A percentile compares a stretch with the other conserved stretches of the same genome.
These are phyloP conservation scores for Dasypogon diadema DNA, from an alignment of 2,888 invertebrate species.

Conservation along the genomic window DNA sequence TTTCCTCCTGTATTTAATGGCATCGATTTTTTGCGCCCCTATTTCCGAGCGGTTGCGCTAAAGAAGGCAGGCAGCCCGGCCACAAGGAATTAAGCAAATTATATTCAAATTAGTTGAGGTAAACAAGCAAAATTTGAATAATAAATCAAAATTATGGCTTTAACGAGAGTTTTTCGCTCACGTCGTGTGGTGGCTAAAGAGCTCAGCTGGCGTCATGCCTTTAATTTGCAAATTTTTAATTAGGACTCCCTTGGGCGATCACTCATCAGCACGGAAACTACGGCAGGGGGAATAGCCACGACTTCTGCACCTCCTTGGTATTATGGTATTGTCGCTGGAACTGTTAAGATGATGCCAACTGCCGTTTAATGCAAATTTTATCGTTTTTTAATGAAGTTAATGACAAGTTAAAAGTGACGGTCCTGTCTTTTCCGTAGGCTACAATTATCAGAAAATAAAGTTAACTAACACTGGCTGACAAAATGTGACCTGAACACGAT, in stretches of 20 bases:
- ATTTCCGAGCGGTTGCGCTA: neutral
- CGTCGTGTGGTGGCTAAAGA: slow-evolving; percentile 17
- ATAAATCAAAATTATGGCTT: slow-evolving; percentile 26
- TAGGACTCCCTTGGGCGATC: slow-evolving; percentile 33
- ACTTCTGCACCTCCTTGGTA: neutral
- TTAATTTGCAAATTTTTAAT: slow-evolving; percentile 39
- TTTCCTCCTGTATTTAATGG: slow-evolving; percentile 34
- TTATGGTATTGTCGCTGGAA: too few relatives aligned
- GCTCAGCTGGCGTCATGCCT: slow-evolving; percentile 30
- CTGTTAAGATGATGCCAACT: slow-evolving; percentile 21
- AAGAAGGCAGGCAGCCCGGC: neutral
- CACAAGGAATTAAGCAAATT: slow-evolving; percentile 22
- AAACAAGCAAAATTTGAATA: slow-evolving; percentile 42
- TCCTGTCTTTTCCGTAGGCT: neutral
- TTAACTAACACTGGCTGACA: neutral
- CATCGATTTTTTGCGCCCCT: slow-evolving; percentile 20
- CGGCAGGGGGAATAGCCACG: neutral
- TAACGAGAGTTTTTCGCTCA: slow-evolving; percentile 24
- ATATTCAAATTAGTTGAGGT: slow-evolving; percentile 39
- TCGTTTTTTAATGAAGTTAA: slow-evolving; percentile 41
- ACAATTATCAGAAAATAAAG: slow-evolving; percentile 21
- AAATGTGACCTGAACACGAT: too few relatives aligned
- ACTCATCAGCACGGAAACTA: slow-evolving; percentile 32
- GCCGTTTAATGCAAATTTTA: slow-evolving; percentile 42
- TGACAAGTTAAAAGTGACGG: slow-evolving; percentile 8